phyloP scores from a whole-genome alignment of 2,797 vertebrate species.

The Molothrus aeneus region DNA sequence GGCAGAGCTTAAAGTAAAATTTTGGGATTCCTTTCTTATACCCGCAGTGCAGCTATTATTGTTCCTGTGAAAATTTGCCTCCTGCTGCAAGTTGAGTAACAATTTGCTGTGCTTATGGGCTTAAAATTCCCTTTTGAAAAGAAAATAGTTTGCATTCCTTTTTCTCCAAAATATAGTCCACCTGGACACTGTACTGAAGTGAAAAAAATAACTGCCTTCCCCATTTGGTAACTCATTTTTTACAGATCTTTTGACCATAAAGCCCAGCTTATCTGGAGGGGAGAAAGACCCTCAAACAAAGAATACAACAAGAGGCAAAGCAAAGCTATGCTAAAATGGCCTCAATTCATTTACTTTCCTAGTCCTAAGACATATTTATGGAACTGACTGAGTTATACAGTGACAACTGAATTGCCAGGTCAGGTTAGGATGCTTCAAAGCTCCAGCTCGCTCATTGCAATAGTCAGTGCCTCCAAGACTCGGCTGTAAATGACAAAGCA shows the following conservation, averaged over 20 bases:
- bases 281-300: neutral
- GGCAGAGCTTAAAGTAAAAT: neutral
- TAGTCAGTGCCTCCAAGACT: neutral
- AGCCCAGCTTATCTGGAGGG: accelerated
- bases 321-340: neutral
- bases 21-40: neutral
- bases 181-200: neutral
- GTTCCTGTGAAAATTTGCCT: neutral
- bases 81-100: neutral
- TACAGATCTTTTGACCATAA: neutral
- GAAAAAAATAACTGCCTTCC: neutral
- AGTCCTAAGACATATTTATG: neutral
- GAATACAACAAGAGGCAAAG: neutral
- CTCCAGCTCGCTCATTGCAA: neutral
- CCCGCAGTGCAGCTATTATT: neutral
- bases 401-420: neutral
- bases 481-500: neutral
- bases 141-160: neutral
- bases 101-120: neutral
- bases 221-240: neutral
- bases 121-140: neutral
- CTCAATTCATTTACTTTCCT: neutral
- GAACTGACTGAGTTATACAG: neutral
- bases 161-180: neutral
- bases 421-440: neutral